These are phyloP conservation scores for Heliconius charithonia DNA, from an alignment of 2,888 invertebrate genomes.

Conservation along the genomic window DNA sequence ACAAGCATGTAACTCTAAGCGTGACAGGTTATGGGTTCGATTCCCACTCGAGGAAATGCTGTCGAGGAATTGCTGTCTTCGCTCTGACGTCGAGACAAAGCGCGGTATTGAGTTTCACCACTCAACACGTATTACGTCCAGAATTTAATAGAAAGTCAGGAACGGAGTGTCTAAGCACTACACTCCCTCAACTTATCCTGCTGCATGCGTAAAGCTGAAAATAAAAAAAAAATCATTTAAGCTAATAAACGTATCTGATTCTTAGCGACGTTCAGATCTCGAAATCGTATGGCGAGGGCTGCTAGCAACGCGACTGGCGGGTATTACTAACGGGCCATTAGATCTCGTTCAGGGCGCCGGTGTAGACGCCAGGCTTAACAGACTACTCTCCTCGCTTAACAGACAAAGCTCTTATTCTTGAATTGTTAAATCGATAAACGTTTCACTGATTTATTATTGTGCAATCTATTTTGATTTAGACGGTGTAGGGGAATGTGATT, in stretches of 20 bases:
- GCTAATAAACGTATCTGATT: slow-evolving; percentile 1
- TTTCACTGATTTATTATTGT: slow-evolving; percentile 37
- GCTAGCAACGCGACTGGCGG: slow-evolving; percentile 66
- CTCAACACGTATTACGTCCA: too few species aligned
- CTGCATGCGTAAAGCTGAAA: too few species aligned
- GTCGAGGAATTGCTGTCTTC: too few species aligned
- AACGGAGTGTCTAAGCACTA: too few species aligned
- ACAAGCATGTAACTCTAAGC: too few species aligned
- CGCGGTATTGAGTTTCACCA: too few species aligned
- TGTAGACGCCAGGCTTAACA: slow-evolving; percentile 47
- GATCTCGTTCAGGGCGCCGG: slow-evolving; percentile 62
- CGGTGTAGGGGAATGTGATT: background rate
- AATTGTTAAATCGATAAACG: slow-evolving; percentile 46
- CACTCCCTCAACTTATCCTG: too few species aligned
- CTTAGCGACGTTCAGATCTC: slow-evolving; percentile 48
- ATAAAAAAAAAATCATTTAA: too few species aligned
- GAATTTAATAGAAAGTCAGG: too few species aligned
- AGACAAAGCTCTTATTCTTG: slow-evolving; percentile 38
- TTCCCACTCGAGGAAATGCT: too few species aligned
- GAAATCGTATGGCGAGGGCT: slow-evolving; percentile 65
- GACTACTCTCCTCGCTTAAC: slow-evolving; percentile 39
- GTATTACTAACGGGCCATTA: slow-evolving; percentile 79
- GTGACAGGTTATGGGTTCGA: too few species aligned
- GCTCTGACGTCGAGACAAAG: too few species aligned
- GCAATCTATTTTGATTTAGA: slow-evolving; percentile 27